phyloP scores from a whole-genome alignment of 2,888 invertebrate species.

The Conops quadrifasciatus region DNA sequence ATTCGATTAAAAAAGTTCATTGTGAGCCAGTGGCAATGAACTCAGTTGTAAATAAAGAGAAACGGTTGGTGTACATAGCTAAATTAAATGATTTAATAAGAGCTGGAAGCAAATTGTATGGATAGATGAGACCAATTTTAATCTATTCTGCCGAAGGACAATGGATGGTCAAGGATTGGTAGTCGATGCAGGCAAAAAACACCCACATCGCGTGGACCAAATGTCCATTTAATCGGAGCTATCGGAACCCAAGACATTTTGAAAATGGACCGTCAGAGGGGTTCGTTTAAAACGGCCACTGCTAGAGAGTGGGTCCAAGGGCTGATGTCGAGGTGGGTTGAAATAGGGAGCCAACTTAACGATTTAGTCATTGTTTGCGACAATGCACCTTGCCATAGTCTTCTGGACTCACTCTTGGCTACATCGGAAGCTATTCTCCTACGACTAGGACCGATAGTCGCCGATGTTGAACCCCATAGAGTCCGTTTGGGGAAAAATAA shows the following conservation, averaged over 20 bases:
- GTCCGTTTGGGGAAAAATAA: conserved; percentile 24
- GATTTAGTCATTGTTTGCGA: too few species aligned
- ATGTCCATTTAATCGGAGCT: too few species aligned
- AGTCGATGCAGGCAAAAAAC: conserved; percentile 5
- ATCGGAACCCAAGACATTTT: too few species aligned
- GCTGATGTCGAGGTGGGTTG: too few species aligned
- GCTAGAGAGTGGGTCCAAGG: too few species aligned
- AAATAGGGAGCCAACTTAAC: too few species aligned
- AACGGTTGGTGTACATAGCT: conserved; percentile 18
- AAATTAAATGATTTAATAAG: conserved; percentile 17
- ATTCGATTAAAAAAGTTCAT: too few species aligned
- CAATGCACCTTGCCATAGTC: conserved; percentile 9
- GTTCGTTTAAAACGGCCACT: too few species aligned
- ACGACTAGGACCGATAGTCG: conserved; percentile 22
- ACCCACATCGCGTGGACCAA: conserved; percentile 32
- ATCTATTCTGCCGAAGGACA: conserved; percentile 31
- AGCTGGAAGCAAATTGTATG: conserved; percentile 34
- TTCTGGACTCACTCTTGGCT: conserved; percentile 20
- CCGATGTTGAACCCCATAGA: conserved; percentile 26
- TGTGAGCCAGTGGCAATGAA: too few species aligned
- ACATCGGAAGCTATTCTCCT: conserved; percentile 8
- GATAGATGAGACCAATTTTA: too few species aligned
- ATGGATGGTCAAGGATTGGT: conserved; percentile 29
- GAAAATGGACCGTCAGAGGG: too few species aligned
- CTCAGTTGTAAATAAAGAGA: too few species aligned